Evolutionary conservation across 2,113 vertebrate species (phyloP).

Genomic region (Malaclemys terrapin): DNA sequence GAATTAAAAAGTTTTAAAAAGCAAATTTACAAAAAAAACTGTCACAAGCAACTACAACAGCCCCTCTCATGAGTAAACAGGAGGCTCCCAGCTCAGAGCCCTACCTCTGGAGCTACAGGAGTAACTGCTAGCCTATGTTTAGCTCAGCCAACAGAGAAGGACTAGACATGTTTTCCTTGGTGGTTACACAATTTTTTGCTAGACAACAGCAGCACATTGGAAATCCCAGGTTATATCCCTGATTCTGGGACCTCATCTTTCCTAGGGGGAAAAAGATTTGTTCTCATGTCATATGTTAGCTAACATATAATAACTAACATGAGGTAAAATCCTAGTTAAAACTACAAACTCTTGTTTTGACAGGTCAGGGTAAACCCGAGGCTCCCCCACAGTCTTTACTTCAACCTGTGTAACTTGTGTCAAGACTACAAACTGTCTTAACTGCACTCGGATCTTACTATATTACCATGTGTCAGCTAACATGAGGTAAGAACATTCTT

Average conservation of each 20-base stretch:
- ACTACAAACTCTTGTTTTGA: not conserved
- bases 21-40: not conserved
- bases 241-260: not conserved
- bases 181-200: not conserved
- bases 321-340: not conserved
- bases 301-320: not conserved
- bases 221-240: not conserved
- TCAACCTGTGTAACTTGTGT: not conserved
- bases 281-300: too few relatives aligned
- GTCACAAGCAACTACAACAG: not conserved
- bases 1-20: slow-evolving; percentile 5
- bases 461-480: not conserved
- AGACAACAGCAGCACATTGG: not conserved
- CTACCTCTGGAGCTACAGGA: not conserved
- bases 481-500: not conserved
- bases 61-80: too few relatives aligned
- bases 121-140: rapidly evolving
- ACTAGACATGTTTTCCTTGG: not conserved
- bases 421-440: not conserved
- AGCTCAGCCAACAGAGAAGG: not conserved
- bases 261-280: not conserved
- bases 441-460: not conserved
- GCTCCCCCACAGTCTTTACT: not conserved
- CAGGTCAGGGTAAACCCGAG: not conserved
- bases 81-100: not conserved